Evolutionary conservation across 2,113 vertebrate genomes (phyloP), one percentile per base, ranked within the genome.

Genomic region (Bungarus multicinctus): DNA sequence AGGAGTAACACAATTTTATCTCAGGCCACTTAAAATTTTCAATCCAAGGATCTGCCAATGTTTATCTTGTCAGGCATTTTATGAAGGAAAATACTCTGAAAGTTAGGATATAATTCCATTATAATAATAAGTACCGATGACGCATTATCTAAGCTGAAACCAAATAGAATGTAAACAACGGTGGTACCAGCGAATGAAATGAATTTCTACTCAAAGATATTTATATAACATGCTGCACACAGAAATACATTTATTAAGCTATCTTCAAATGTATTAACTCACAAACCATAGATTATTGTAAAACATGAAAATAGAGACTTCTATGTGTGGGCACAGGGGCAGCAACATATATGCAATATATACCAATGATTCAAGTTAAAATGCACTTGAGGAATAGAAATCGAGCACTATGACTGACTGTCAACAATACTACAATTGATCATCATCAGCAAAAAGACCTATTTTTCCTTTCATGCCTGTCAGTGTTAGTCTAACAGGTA

Each of bases 381-480:
- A 94, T 94, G 64, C 58, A 90, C 25, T 43, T 94, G 85, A 47
- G 43, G 95, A 94, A 27, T 53, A 89, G 47, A n/a, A 74, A 94
- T 92, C 90, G 18, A 69, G 45, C 90, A 89, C 92, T 91, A 87
- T 64, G 87, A 50, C 94, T 88, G 90, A 81, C 53, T 93, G 91
- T 95, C 89, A 92, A 81, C 45, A 91, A 74, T 52, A 91, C 64
- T 93, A 74, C 47, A 60, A 81, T 47, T 93, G 92, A 94, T 90
- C 69, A 93, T 60, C 69, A 88, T 92, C 90, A 91, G n/a, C 58
- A 34, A 39, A 94, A 92, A 92, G 27, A 55, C 52, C 92, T 85
- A 92, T 47, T 92, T 95, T 95, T 95, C 90, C 85, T 93, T 94
- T 94, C 93, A 94, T 92, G 91, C 30, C 85, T 91, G 89, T 87